Evolutionary conservation across 2,888 invertebrate species (phyloP), one percentile per base, ranked within the genome.

Genomic region (Latrodectus elegans): DNA sequence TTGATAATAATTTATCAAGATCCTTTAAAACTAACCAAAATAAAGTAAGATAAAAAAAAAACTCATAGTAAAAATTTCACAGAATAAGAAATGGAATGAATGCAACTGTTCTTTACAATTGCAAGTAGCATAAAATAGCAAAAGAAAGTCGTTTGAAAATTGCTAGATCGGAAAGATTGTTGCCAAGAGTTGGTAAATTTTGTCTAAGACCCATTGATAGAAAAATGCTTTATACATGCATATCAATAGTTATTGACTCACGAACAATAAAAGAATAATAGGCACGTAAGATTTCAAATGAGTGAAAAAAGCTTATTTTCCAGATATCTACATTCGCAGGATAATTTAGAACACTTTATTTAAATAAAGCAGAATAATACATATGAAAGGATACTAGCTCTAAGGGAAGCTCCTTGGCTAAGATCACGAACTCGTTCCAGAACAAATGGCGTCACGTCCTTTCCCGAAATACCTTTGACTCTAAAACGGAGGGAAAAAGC

Each of bases 361-460:
- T 55, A 4, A 1, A 22, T 22, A 1, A 22, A 1, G 22, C 6
- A 60, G 60, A 60, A 12, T 15, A 60, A 51, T 64, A 88, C 9
- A 74, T 15, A 53, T 38, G 51, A 86, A 92, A 92, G 92, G 92
- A 92, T 95, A 97, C 97, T 99, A 60, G 98, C 95, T 91, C 93
- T 92, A 64, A 99, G 94, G 17, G 98, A 97, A 90, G 94, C 94
- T 64, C 98, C 99, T 15, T 93, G 92, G 0, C 98, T 98, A n/a
- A 96, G 93, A 90, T 95, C 93, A 49, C 95, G 94, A 49, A 99
- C 95, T 90, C 95, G 94, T 65, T 95, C 93, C 60, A 99, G 93
- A 53, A 99, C 94, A 92, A 95, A 99, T 1, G 99, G 99, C 0
- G 99, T 99, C 11, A 99, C 95, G 90, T 96, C 94, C 92, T 97